These are phyloP conservation scores for Orthonyx spaldingii DNA, from an alignment of 2,113 vertebrate genomes.

Conservation along the genomic window DNA sequence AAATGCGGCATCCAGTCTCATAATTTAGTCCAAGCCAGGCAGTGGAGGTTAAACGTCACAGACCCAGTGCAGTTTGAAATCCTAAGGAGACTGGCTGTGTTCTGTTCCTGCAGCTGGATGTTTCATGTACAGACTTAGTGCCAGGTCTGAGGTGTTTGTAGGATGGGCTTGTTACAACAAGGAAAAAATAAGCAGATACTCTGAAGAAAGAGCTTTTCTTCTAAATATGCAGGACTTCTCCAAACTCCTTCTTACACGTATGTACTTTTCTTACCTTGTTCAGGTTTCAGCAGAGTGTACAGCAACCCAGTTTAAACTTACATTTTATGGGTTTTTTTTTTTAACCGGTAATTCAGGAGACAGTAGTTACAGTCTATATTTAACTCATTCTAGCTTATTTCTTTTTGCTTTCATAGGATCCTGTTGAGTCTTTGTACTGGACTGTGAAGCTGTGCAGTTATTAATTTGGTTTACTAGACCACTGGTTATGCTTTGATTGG, in stretches of 20 bases:
- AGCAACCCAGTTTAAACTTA: background rate
- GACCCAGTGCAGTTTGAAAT: background rate
- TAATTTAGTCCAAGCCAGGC: background rate
- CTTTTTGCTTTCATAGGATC: background rate
- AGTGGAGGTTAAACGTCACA: background rate
- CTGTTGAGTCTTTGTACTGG: background rate
- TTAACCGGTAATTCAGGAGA: background rate
- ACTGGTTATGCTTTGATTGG: background rate
- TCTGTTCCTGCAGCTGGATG: background rate
- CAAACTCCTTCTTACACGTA: background rate
- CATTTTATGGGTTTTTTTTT: background rate
- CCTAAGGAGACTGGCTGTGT: background rate
- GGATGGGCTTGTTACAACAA: fast-evolving
- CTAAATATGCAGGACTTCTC: background rate
- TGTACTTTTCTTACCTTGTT: background rate
- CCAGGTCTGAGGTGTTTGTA: background rate
- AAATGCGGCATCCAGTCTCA: background rate
- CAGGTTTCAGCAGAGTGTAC: background rate
- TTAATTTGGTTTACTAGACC: background rate
- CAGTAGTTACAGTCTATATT: background rate
- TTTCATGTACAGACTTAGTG: fast-evolving
- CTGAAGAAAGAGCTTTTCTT: background rate
- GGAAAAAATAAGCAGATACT: background rate
- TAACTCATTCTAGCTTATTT: background rate
- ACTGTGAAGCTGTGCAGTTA: background rate